Percentiles rank a stretch among this genome's conserved stretches.
Conservation (phyloP, 2,888 invertebrate species). For the Poecilus cupreus region DNA sequence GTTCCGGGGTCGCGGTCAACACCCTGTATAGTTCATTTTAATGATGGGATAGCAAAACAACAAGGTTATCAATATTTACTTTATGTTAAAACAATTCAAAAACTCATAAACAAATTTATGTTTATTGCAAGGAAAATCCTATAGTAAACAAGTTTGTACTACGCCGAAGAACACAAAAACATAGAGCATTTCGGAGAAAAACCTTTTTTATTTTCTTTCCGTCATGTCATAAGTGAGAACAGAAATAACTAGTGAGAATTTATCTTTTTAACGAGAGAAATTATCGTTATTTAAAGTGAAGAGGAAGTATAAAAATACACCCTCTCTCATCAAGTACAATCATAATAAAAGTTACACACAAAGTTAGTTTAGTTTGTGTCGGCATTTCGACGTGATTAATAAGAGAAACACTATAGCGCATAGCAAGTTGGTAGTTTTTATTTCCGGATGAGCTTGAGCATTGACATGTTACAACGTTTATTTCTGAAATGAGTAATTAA, state of each 20-base stretch:
- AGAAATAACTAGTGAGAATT: background rate
- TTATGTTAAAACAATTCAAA: too few species aligned
- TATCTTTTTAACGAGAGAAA: slow-evolving; percentile 19
- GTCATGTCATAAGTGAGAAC: slow-evolving; percentile 2
- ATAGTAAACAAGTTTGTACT: too few species aligned
- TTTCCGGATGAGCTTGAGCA: background rate
- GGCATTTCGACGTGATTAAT: background rate
- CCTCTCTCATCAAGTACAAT: background rate
- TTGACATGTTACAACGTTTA: background rate
- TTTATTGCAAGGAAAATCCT: too few species aligned
- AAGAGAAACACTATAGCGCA: background rate
- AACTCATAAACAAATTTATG: too few species aligned
- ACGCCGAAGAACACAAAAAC: too few species aligned
- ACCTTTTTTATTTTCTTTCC: slow-evolving; percentile 11
- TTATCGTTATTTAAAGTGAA: slow-evolving; percentile 34
- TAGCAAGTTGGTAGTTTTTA: background rate
- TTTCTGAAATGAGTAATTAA: slow-evolving; percentile 7
- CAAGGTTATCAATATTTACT: too few species aligned
- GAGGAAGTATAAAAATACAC: slow-evolving; percentile 31
- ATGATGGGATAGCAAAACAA: too few species aligned
- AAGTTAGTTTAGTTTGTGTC: background rate
- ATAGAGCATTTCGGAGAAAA: too few species aligned
- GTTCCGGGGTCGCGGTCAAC: too few species aligned
- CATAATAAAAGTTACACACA: slow-evolving; percentile 12
- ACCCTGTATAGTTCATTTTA: too few species aligned